Conservation (phyloP, 2,113 vertebrate genomes). For the Nannobrachium achirus region DNA sequence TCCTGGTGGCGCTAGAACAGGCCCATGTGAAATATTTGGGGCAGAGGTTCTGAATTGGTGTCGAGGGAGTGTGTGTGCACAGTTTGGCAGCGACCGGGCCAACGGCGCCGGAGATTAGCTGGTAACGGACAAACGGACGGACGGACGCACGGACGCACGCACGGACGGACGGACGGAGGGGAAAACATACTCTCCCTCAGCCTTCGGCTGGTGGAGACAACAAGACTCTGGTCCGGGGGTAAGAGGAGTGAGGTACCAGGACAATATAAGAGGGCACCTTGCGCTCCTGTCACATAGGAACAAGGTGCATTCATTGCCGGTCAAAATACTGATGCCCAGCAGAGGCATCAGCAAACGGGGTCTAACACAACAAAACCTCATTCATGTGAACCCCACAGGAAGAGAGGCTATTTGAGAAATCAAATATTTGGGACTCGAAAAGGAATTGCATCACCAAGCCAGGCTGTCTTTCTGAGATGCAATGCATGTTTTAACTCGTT, state of each 20-base stretch:
- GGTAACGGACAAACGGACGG: too few relatives aligned
- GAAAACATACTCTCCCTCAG: too few relatives aligned
- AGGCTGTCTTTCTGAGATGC: background rate
- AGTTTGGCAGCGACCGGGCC: too few relatives aligned
- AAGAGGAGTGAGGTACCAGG: conserved; percentile 64
- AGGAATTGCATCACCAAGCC: background rate
- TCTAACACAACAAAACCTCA: background rate
- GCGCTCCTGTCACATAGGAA: conserved; percentile 23
- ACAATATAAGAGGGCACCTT: conserved; percentile 71
- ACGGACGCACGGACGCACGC: too few relatives aligned
- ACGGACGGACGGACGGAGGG: too few relatives aligned
- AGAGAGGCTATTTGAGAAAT: background rate
- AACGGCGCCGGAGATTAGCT: too few relatives aligned
- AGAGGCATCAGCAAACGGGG: conserved; percentile 15
- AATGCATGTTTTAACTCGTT: background rate
- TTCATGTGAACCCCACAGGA: conserved; percentile 8
- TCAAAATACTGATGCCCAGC: conserved; percentile 31
- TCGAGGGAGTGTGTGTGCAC: too few relatives aligned
- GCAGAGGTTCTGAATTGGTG: too few relatives aligned
- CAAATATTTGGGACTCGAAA: background rate
- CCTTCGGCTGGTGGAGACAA: too few relatives aligned
- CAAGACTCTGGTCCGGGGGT: conserved; percentile 58
- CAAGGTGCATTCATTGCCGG: conserved; percentile 32
- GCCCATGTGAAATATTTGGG: too few relatives aligned
- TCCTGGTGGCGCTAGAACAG: too few relatives aligned